Evolutionary conservation across 2,797 vertebrate species (phyloP).

Genomic region (Acipenser transmontanus): DNA sequence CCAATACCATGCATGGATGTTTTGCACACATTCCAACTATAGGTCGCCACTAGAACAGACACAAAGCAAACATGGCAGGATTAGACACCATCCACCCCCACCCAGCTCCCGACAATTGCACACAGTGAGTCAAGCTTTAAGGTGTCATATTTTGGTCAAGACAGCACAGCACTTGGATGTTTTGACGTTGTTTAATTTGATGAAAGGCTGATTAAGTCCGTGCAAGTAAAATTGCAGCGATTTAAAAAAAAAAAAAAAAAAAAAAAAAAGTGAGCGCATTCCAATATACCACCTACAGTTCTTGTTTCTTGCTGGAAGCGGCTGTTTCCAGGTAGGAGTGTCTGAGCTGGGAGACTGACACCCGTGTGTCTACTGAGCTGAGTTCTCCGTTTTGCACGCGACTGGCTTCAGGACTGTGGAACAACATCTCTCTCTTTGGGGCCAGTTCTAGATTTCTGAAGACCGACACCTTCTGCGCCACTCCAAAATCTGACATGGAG

Average conservation of each 20-base stretch:
- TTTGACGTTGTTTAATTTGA: constrained; percentile 23
- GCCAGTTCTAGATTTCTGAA: constrained; percentile 38
- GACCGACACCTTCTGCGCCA: constrained; percentile 55
- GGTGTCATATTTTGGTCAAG: constrained; percentile 23
- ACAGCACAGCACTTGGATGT: constrained; percentile 25
- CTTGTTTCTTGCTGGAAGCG: constrained; percentile 60
- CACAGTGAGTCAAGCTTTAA: constrained; percentile 52
- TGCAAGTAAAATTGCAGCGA: constrained; percentile 31
- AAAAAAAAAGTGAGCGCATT: constrained; percentile 26
- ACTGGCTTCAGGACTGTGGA: constrained; percentile 39
- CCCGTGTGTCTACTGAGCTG: constrained; percentile 60
- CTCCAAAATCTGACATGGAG: constrained; percentile 75
- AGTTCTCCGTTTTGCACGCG: constrained; percentile 46
- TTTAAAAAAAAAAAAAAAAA: constrained; percentile 38
- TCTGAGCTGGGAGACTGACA: constrained; percentile 87
- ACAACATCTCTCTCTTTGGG: constrained; percentile 23
- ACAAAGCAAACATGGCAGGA: constrained; percentile 46
- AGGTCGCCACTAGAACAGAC: constrained; percentile 32
- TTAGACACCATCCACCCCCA: constrained; percentile 8
- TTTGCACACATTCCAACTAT: constrained; percentile 39
- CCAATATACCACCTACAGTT: constrained; percentile 82
- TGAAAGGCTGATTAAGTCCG: constrained; percentile 36
- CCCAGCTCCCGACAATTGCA: not conserved
- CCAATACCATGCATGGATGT: constrained; percentile 46
- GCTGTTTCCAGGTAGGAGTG: constrained; percentile 80